Evolutionary conservation across 2,113 vertebrate genomes (phyloP).

Genomic region (Phoenicopterus ruber): DNA sequence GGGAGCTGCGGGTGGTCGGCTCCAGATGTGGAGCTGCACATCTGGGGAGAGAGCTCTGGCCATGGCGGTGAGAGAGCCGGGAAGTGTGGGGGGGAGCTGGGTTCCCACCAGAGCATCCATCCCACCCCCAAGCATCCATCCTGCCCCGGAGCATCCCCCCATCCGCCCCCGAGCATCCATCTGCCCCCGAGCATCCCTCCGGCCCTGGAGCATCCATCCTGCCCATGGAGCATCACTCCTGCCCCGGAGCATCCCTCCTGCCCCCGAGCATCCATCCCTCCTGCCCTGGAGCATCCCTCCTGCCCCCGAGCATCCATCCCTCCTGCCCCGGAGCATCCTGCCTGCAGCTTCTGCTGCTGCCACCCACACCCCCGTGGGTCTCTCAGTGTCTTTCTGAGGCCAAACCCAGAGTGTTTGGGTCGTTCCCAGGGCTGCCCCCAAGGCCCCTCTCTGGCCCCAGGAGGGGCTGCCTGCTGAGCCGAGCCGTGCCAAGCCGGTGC

Average conservation of each 20-base stretch:
- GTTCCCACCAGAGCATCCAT: background rate
- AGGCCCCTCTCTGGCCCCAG: background rate
- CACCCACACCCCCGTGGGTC: background rate
- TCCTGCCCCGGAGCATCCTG: background rate
- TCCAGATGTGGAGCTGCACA: background rate
- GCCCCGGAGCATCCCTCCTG: background rate
- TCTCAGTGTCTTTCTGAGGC: background rate
- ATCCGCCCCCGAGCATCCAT: background rate
- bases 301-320: background rate
- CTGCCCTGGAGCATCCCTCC: background rate
- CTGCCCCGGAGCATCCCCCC: background rate
- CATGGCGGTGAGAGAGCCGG: background rate
- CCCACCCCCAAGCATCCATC: background rate
- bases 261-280: background rate
- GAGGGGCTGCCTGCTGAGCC: background rate
- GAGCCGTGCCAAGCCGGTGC: background rate
- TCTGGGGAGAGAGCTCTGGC: background rate
- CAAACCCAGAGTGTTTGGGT: background rate
- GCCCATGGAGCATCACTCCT: background rate
- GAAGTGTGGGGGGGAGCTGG: background rate
- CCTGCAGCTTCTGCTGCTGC: background rate
- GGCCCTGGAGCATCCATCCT: background rate
- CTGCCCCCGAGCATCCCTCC: background rate
- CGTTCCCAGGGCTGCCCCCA: background rate
- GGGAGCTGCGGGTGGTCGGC: background rate